These are phyloP conservation scores for Hipparchia semele DNA, from an alignment of 2,888 invertebrate species.

Conservation along the genomic window DNA sequence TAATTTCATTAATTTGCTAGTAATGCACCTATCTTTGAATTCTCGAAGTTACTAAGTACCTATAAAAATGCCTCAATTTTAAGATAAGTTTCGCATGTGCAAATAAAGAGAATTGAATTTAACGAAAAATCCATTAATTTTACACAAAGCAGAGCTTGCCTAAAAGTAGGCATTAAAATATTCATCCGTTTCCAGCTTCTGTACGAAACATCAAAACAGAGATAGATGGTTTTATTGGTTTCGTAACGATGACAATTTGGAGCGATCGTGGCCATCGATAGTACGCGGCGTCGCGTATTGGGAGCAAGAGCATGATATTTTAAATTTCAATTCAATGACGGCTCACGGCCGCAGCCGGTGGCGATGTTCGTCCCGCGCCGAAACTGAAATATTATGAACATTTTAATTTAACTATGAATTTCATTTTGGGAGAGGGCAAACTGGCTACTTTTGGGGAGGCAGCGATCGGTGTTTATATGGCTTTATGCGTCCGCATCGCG, in stretches of 20 bases:
- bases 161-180: conserved; percentile 50
- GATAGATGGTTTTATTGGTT: conserved; percentile 51
- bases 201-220: conserved; percentile 49
- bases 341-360: conserved; percentile 17
- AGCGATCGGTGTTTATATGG: too few species aligned
- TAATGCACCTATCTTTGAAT: too few species aligned
- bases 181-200: conserved; percentile 44
- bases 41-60: too few species aligned
- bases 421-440: too few species aligned
- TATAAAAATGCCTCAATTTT: too few species aligned
- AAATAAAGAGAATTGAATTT: too few species aligned
- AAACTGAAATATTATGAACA: conserved; percentile 24
- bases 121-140: too few species aligned
- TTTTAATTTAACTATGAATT: neutral
- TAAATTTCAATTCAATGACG: conserved; percentile 35
- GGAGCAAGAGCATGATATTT: conserved; percentile 33
- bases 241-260: conserved; percentile 46
- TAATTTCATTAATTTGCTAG: too few species aligned
- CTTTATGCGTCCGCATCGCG: too few species aligned
- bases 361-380: conserved; percentile 6
- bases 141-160: conserved; percentile 41
- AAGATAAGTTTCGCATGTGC: too few species aligned
- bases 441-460: too few species aligned
- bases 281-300: conserved; percentile 29
- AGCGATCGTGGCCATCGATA: conserved; percentile 40